These are phyloP conservation scores for Platycheirus rosarum DNA, from an alignment of 2,888 invertebrate species.

Conservation along the genomic window DNA sequence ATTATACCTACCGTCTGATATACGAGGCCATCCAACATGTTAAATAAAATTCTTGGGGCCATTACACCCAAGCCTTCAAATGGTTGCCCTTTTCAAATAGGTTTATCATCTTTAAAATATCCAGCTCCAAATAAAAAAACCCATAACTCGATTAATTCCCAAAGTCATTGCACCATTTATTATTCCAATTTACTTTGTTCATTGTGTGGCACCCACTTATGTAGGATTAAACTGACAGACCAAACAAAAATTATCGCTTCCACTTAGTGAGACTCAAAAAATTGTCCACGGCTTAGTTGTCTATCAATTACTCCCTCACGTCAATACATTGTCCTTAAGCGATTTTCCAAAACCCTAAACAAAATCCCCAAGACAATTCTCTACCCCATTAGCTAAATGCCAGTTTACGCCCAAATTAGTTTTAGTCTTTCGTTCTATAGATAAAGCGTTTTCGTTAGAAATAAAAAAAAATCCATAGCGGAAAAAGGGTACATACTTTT, in stretches of 20 bases:
- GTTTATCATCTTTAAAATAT: not conserved
- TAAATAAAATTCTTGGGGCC: too few species aligned
- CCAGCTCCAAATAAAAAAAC: not conserved
- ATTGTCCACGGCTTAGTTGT: slow-evolving; percentile 50
- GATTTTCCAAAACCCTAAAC: not conserved
- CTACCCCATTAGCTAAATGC: slow-evolving; percentile 46
- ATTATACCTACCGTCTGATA: too few species aligned
- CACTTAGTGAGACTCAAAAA: slow-evolving; percentile 32
- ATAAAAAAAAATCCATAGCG: slow-evolving; percentile 5
- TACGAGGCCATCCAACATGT: too few species aligned
- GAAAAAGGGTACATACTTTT: not conserved
- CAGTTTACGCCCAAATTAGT: slow-evolving; percentile 67
- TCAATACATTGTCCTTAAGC: slow-evolving; percentile 39
- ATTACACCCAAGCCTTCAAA: not conserved
- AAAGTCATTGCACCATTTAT: slow-evolving; percentile 46
- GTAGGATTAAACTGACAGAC: slow-evolving; percentile 39
- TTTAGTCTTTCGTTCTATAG: slow-evolving; percentile 41
- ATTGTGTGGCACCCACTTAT: slow-evolving; percentile 33
- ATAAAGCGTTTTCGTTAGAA: slow-evolving; percentile 29
- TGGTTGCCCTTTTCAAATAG: not conserved
- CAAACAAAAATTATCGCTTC: slow-evolving; percentile 28
- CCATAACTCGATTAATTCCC: not conserved
- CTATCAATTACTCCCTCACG: slow-evolving; percentile 52
- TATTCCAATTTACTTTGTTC: not conserved
- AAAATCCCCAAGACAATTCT: slow-evolving; percentile 14